These are phyloP conservation scores for Microtus agrestis DNA, from an alignment of 2,797 vertebrate genomes.

Conservation along the genomic window DNA sequence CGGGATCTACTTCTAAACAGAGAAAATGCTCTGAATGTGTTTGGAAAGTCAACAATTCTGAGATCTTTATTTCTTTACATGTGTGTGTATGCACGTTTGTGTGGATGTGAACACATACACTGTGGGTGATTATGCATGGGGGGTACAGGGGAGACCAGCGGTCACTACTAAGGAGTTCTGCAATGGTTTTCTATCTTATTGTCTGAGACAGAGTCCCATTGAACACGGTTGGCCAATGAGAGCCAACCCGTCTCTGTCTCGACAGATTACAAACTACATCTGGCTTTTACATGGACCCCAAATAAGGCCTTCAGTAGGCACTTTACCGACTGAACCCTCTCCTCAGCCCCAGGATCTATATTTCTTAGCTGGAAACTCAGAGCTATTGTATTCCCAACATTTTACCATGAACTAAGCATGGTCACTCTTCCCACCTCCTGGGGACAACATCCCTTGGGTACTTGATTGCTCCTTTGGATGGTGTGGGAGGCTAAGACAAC, in stretches of 20 bases:
- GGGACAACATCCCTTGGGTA: not conserved
- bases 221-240: not conserved
- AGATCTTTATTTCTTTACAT: not conserved
- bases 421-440: not conserved
- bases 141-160: not conserved
- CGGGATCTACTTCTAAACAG: not conserved
- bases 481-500: not conserved
- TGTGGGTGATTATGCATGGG: not conserved
- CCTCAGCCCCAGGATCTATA: not conserved
- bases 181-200: not conserved
- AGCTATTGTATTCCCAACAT: conserved; percentile 29
- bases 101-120: not conserved
- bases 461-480: not conserved
- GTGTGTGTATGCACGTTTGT: not conserved
- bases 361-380: conserved; percentile 40
- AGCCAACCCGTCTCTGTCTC: not conserved
- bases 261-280: not conserved
- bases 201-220: not conserved
- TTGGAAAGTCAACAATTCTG: conserved; percentile 8
- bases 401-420: not conserved
- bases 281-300: not conserved
- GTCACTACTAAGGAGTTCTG: not conserved
- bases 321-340: not conserved
- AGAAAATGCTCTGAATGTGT: conserved; percentile 9
- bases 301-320: not conserved